These are phyloP conservation scores for Mylabris phalerata DNA, from an alignment of 1,140 invertebrate genomes.

Conservation along the genomic window DNA sequence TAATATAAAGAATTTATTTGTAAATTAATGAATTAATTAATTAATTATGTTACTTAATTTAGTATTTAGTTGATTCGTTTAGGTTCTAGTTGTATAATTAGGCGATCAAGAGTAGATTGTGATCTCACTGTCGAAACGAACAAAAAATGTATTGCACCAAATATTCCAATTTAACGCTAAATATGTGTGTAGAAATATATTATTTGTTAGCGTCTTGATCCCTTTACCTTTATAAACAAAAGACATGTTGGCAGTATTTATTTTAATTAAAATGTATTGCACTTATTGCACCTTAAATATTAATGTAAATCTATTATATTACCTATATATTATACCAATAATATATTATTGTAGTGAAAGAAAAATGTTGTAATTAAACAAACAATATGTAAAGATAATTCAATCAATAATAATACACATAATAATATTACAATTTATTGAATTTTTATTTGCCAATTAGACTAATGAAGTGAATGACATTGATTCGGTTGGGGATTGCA, in stretches of 20 bases:
- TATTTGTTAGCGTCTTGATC: slow-evolving; percentile 8
- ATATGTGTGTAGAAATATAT: slow-evolving; percentile 8
- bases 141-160: slow-evolving; percentile 19
- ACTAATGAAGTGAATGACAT: no score
- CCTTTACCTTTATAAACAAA: slow-evolving; percentile 3
- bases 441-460: no score
- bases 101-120: slow-evolving; percentile 26
- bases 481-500: no score
- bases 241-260: slow-evolving; percentile 14
- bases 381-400: no score
- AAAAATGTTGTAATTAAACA: no score
- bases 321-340: not conserved
- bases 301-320: not conserved
- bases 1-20: slow-evolving; percentile 11
- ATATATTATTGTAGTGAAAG: not conserved
- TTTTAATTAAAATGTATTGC: slow-evolving; percentile 21
- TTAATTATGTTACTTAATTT: slow-evolving; percentile 15
- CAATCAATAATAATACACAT: no score
- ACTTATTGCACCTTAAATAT: slow-evolving; percentile 16
- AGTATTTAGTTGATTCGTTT: no score
- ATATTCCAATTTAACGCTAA: slow-evolving; percentile 21
- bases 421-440: no score
- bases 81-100: slow-evolving; percentile 3
- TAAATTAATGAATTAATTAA: slow-evolving; percentile 22
- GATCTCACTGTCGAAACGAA: slow-evolving; percentile 22